A percentile compares a stretch with the other conserved stretches of the same genome.
Evolutionary conservation across 2,888 invertebrate species (phyloP).

Genomic region (Meteorus cinctellus): DNA sequence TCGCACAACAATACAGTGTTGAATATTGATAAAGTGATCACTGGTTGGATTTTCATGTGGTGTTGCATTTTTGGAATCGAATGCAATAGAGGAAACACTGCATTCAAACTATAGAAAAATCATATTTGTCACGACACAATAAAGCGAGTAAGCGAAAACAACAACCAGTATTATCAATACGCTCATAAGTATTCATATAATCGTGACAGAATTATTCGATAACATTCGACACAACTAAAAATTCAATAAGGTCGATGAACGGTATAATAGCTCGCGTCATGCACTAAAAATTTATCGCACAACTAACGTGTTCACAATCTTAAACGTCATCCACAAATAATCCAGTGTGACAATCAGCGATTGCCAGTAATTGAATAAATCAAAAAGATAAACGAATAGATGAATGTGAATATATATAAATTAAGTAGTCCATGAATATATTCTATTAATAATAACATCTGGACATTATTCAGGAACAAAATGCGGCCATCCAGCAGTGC

Average conservation of each 20-base stretch:
- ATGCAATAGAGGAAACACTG: too few species aligned
- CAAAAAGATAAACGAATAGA: not conserved
- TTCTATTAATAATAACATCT: not conserved
- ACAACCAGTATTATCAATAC: too few species aligned
- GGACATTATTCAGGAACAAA: conserved; percentile 72
- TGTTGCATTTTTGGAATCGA: too few species aligned
- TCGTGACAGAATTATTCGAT: conserved; percentile 22
- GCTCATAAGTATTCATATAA: not conserved
- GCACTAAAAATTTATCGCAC: conserved; percentile 35
- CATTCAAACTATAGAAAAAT: too few species aligned
- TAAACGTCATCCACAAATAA: conserved; percentile 14
- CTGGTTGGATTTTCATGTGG: too few species aligned
- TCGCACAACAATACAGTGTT: too few species aligned
- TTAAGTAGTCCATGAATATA: not conserved
- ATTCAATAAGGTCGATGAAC: conserved; percentile 39
- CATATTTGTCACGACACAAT: too few species aligned
- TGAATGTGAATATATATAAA: not conserved
- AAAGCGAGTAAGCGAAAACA: too few species aligned
- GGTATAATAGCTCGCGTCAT: conserved; percentile 37
- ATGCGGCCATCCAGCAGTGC: conserved; percentile 91
- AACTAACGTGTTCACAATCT: not conserved
- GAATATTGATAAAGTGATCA: too few species aligned
- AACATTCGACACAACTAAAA: not conserved
- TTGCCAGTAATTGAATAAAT: not conserved
- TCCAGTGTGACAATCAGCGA: not conserved